phyloP scores from a whole-genome alignment of 2,113 vertebrate species.

The Colossoma macropomum region DNA sequence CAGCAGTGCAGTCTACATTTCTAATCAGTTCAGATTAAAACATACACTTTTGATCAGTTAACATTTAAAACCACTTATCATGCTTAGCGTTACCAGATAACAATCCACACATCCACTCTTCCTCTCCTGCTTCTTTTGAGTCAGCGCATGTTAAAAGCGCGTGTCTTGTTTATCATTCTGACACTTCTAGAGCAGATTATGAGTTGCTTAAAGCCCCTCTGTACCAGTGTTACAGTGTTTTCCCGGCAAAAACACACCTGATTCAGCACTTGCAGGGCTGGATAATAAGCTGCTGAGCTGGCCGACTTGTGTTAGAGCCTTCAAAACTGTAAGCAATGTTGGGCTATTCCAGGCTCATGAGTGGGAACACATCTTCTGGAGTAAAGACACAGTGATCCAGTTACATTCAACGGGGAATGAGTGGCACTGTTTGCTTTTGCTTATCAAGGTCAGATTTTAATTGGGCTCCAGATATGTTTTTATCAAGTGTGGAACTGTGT shows the following conservation, averaged over 20 bases:
- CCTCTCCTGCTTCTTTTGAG: not conserved
- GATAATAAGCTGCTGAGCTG: not conserved
- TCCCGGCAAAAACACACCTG: not conserved
- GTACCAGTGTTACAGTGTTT: not conserved
- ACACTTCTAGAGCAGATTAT: not conserved
- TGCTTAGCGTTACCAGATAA: not conserved
- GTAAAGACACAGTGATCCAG: not conserved
- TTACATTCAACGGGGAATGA: not conserved
- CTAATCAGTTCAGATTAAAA: not conserved
- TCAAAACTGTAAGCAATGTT: not conserved
- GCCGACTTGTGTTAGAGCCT: not conserved
- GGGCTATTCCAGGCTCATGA: not conserved
- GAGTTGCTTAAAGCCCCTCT: not conserved
- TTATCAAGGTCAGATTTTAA: not conserved
- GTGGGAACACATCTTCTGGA: not conserved
- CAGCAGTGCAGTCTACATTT: too few species aligned
- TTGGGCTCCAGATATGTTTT: not conserved
- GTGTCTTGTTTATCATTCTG: not conserved
- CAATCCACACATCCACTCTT: not conserved
- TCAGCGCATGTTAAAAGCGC: not conserved
- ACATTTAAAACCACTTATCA: not conserved
- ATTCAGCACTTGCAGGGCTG: not conserved
- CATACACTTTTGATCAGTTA: not conserved
- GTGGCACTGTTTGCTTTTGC: not conserved
- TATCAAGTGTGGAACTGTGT: not conserved